A percentile compares a stretch with the other conserved stretches of the same genome.
Conservation (phyloP, 2,797 vertebrate species). For the Apogon talboti region DNA sequence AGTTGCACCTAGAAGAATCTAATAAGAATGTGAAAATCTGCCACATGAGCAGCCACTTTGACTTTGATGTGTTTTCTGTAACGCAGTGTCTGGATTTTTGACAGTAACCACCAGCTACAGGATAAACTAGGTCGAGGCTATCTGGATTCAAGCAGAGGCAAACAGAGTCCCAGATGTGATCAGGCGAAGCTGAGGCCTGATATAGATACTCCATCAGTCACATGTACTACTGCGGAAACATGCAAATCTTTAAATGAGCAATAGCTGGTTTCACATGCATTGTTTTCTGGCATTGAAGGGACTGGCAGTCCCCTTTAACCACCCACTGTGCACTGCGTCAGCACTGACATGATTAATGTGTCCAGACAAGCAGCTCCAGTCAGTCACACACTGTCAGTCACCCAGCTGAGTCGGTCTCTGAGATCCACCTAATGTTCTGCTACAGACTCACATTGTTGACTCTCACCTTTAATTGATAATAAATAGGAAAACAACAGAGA, state of each 20-base stretch:
- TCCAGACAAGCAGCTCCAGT: constrained; percentile 3
- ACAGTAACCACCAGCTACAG: constrained; percentile 37
- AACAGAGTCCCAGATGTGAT: constrained; percentile 36
- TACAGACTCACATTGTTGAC: not conserved
- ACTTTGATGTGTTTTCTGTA: constrained; percentile 57
- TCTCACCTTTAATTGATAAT: no score
- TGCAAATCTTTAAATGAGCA: constrained; percentile 3
- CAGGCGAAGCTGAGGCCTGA: constrained; percentile 34
- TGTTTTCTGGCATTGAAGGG: not conserved
- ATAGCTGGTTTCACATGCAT: not conserved
- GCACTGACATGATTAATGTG: constrained; percentile 16
- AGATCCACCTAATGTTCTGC: not conserved
- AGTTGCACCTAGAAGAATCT: constrained; percentile 46
- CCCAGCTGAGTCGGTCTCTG: not conserved
- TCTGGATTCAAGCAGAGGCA: constrained; percentile 19
- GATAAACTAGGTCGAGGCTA: constrained; percentile 39
- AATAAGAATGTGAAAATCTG: constrained; percentile 22
- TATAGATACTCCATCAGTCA: constrained; percentile 29
- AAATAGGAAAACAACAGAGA: no score
- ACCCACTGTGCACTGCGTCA: constrained; percentile 8
- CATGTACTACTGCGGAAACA: constrained; percentile 20
- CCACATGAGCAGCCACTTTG: constrained; percentile 63
- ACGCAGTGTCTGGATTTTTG: constrained; percentile 46
- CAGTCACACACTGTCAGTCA: constrained; percentile 13
- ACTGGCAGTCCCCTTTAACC: not conserved